Percentiles rank a stretch among this genome's conserved stretches.
phyloP scores from a whole-genome alignment of 2,113 vertebrate species.

The Triplophysa rosa region DNA sequence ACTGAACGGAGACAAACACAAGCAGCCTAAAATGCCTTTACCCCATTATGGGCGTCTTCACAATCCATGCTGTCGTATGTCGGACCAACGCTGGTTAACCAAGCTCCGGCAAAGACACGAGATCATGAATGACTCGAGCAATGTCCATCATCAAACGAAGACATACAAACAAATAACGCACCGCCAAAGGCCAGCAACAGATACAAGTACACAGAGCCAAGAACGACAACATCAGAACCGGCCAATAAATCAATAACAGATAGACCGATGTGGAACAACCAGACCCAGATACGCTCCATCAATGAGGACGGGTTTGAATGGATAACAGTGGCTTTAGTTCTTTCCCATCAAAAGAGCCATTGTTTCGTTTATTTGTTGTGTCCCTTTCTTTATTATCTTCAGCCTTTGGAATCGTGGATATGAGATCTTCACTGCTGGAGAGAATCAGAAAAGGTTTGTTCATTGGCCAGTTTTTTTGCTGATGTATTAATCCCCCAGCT shows the following conservation, averaged over 20 bases:
- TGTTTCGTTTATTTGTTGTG: background rate
- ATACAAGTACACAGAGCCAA: background rate
- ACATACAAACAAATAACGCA: background rate
- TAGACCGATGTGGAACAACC: slow-evolving; percentile 11
- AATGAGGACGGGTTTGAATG: background rate
- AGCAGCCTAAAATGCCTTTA: slow-evolving; percentile 55
- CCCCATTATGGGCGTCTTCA: slow-evolving; percentile 61
- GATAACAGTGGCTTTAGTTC: background rate
- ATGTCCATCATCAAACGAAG: background rate
- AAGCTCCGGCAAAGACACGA: slow-evolving; percentile 60
- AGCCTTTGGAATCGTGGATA: background rate
- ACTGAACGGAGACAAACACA: background rate
- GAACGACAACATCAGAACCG: slow-evolving; percentile 11
- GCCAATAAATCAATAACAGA: slow-evolving; percentile 37
- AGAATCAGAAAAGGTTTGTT: slow-evolving; percentile 8
- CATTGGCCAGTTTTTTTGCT: background rate
- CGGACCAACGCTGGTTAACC: slow-evolving; percentile 55
- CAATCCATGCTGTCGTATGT: slow-evolving; percentile 55
- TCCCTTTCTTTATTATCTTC: background rate
- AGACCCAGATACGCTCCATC: background rate
- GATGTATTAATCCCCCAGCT: background rate
- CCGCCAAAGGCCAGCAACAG: background rate
- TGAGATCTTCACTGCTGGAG: background rate
- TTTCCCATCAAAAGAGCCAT: background rate
- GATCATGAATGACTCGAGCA: background rate